phyloP scores from a whole-genome alignment of 2,888 invertebrate genomes.

The Eilema griseolum region DNA sequence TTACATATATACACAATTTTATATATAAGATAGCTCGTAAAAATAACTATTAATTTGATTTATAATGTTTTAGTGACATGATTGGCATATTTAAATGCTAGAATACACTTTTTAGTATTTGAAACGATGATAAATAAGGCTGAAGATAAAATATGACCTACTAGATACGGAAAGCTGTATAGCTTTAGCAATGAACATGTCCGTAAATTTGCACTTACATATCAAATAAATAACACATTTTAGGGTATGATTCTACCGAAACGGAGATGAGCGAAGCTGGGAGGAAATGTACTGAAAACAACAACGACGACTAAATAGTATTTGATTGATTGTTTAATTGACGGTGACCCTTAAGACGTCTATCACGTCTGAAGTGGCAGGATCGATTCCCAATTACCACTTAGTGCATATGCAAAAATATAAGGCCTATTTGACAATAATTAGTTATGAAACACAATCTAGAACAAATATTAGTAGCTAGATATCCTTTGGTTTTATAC shows the following conservation, averaged over 20 bases:
- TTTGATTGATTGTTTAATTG: too few species aligned
- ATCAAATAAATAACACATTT: slow-evolving; percentile 21
- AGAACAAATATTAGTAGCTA: background rate
- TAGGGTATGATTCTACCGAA: background rate
- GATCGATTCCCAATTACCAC: background rate
- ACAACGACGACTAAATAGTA: background rate
- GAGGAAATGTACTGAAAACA: background rate
- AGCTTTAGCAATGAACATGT: slow-evolving; percentile 5
- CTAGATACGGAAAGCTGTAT: slow-evolving; percentile 17
- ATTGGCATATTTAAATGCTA: background rate
- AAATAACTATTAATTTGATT: background rate
- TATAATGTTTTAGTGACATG: background rate
- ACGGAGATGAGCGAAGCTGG: background rate
- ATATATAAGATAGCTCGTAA: background rate
- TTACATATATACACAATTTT: background rate
- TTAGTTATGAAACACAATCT: background rate
- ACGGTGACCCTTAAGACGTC: too few species aligned
- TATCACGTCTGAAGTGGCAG: too few species aligned
- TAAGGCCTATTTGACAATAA: background rate
- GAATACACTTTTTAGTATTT: background rate
- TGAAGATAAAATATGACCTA: background rate
- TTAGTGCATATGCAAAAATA: background rate
- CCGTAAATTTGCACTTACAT: slow-evolving; percentile 14
- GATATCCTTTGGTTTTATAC: background rate
- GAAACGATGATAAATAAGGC: background rate